Evolutionary conservation across 1,140 invertebrate species (phyloP).

Genomic region (Amphibalanus amphitrite): DNA sequence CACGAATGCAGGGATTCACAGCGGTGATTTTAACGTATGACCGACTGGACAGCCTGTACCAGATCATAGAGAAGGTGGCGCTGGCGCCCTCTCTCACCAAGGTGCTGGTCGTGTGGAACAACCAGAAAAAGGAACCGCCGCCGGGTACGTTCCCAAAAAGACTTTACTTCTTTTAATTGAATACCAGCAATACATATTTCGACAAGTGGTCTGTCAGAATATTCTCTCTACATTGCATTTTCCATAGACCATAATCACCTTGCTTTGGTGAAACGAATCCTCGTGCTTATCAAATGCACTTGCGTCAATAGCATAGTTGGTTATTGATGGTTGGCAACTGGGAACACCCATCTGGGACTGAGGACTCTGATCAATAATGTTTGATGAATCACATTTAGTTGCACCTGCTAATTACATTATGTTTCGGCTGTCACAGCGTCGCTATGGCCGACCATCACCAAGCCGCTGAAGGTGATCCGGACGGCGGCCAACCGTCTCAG

Average conservation of each 20-base stretch:
- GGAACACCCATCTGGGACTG: no score
- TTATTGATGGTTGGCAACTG: no score
- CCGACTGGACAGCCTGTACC: conserved; percentile 70
- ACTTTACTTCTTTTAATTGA: no score
- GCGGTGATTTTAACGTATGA: conserved; percentile 84
- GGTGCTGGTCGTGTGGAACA: conserved; percentile 83
- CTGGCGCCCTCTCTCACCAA: conserved; percentile 67
- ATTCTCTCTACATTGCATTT: no score
- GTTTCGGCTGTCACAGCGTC: conserved; percentile 36
- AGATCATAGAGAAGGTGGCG: conserved; percentile 58
- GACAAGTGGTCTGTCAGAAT: no score
- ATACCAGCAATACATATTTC: no score
- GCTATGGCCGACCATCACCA: conserved; percentile 65
- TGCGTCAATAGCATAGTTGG: no score
- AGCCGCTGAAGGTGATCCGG: conserved; percentile 75
- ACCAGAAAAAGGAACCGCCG: conserved; percentile 69
- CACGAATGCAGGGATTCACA: conserved; percentile 72
- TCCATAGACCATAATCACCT: no score
- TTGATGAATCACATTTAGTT: not conserved
- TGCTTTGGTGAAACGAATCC: not conserved
- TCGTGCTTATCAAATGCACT: not conserved
- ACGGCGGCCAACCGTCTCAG: conserved; percentile 83
- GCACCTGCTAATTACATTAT: no score
- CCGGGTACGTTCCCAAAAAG: conserved; percentile 22
- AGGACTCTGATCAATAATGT: not conserved